A percentile compares a stretch with the other conserved stretches of the same genome.
phyloP scores from a whole-genome alignment of 2,113 vertebrate species.

The Oenanthe oenanthe region DNA sequence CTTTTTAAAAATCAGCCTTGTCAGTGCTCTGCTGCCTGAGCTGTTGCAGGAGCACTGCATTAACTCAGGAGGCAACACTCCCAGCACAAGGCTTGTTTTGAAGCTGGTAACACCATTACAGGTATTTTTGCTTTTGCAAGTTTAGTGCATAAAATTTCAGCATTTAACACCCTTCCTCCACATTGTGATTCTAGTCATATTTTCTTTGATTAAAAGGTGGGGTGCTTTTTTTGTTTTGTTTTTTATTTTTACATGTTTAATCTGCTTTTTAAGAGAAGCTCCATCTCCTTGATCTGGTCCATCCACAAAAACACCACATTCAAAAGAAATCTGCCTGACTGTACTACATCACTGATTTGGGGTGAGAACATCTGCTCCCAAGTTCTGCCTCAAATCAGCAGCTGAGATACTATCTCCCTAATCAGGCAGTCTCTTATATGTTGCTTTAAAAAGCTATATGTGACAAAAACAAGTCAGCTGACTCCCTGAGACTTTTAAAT shows the following conservation, averaged over 20 bases:
- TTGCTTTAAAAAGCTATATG: background rate
- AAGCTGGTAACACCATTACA: background rate
- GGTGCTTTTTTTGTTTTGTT: too few species aligned
- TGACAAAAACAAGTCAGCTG: background rate
- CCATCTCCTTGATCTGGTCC: background rate
- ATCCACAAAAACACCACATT: background rate
- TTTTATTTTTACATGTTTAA: background rate
- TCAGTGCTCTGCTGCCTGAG: background rate
- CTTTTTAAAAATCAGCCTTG: background rate
- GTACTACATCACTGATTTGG: background rate
- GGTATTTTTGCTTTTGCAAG: background rate
- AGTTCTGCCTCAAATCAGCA: background rate
- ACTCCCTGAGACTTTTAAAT: background rate
- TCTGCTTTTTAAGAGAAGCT: background rate
- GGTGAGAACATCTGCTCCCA: background rate
- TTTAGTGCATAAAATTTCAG: background rate
- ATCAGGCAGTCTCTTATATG: background rate
- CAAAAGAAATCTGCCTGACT: background rate
- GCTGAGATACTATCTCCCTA: background rate
- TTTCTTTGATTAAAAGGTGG: background rate
- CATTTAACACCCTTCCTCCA: background rate
- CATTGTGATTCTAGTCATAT: background rate
- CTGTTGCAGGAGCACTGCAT: background rate
- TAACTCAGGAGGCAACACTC: accelerated
- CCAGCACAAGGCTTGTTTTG: background rate